These are phyloP conservation scores for Yoshiicerus persimilis DNA, from an alignment of 1,140 invertebrate species.

Conservation along the genomic window DNA sequence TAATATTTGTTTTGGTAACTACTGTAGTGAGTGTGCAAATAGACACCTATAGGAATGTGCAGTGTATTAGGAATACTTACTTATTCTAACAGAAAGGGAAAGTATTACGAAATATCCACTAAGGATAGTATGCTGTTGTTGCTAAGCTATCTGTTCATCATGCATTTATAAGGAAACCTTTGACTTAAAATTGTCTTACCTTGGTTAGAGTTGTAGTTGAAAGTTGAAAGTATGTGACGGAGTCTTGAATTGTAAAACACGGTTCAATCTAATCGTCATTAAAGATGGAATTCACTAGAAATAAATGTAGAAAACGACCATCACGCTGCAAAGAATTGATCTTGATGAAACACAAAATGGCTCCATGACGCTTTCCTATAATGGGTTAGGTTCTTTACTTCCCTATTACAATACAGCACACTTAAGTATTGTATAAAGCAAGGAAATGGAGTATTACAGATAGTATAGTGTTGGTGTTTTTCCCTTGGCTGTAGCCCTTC, in stretches of 20 bases:
- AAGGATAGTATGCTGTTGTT: too few species aligned
- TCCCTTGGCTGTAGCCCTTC: constrained; percentile 13
- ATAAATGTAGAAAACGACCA: constrained; percentile 31
- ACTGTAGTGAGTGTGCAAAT: too few species aligned
- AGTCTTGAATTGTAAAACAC: not conserved
- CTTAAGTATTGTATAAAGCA: not conserved
- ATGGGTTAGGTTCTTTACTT: constrained; percentile 3
- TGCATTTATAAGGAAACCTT: too few species aligned
- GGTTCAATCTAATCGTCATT: constrained; percentile 24
- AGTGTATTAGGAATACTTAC: not conserved
- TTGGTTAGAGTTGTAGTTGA: not conserved
- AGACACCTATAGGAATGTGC: not conserved
- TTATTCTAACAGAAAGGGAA: not conserved
- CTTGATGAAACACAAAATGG: constrained; percentile 40
- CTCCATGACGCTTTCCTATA: constrained; percentile 28
- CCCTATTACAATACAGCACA: not conserved
- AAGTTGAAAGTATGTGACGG: too few species aligned
- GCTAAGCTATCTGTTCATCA: too few species aligned
- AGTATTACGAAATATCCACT: not conserved
- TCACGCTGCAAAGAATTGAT: constrained; percentile 28
- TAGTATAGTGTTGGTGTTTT: not conserved
- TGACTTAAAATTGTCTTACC: not conserved
- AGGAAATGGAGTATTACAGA: not conserved
- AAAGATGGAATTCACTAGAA: constrained; percentile 36
- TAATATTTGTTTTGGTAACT: too few species aligned